Conservation (phyloP, 2,113 vertebrate species). For the Pangasianodon gigas region DNA sequence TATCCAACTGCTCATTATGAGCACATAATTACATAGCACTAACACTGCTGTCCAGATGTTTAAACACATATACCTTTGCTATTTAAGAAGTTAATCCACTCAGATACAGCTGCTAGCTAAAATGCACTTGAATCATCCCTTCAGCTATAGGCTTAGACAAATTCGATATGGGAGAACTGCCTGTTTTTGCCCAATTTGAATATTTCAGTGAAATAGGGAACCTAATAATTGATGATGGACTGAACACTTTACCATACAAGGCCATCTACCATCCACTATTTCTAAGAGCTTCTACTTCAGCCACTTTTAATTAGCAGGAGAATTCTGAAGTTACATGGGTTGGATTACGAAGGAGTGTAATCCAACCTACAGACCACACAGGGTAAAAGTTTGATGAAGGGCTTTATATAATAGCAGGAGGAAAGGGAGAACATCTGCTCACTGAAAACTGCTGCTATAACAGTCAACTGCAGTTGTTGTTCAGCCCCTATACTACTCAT, state of each 20-base stretch:
- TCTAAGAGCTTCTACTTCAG: background rate
- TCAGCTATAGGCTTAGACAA: background rate
- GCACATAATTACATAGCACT: background rate
- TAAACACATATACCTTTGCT: background rate
- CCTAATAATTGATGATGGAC: background rate
- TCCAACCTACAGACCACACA: constrained; percentile 17
- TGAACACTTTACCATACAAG: background rate
- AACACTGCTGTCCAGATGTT: constrained; percentile 8
- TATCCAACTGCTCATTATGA: constrained; percentile 26
- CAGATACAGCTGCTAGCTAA: background rate
- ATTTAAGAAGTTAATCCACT: background rate
- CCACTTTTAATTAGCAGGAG: constrained; percentile 18
- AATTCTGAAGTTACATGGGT: constrained; percentile 38
- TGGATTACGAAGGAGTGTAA: constrained; percentile 36
- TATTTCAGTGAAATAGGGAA: background rate
- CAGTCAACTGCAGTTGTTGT: background rate
- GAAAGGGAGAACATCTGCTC: constrained; percentile 10
- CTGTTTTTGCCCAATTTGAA: background rate
- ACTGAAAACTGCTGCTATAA: background rate
- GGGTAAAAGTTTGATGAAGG: constrained; percentile 59
- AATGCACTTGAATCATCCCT: background rate
- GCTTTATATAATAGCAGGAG: constrained; percentile 29
- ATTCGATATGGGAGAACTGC: background rate
- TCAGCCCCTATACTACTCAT: background rate
- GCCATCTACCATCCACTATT: background rate